Percentiles rank a stretch among this genome's conserved stretches.
Conservation (phyloP, 2,797 vertebrate species). For the Xenopus petersii region DNA sequence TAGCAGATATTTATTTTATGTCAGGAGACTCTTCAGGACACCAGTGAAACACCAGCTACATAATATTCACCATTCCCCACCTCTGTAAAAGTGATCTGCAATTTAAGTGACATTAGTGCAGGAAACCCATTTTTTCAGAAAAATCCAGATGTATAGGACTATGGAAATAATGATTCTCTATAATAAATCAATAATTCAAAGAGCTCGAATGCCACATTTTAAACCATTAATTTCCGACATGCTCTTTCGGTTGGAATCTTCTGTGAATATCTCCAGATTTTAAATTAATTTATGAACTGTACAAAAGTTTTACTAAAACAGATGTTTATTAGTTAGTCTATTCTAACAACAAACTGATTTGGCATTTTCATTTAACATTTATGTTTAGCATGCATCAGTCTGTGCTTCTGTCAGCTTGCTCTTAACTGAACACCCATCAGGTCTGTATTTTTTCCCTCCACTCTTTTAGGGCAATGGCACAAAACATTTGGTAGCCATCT, state of each 20-base stretch:
- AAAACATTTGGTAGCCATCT: too few species aligned
- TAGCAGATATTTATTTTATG: neutral
- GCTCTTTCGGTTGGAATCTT: conserved; percentile 13
- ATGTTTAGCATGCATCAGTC: neutral
- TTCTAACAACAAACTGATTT: neutral
- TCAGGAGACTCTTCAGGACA: neutral
- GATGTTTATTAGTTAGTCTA: too few species aligned
- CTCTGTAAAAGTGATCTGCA: conserved; percentile 27
- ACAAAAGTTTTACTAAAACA: too few species aligned
- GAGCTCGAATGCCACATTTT: neutral
- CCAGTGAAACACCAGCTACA: conserved; percentile 12
- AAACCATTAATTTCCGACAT: conserved; percentile 5
- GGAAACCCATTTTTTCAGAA: conserved; percentile 15
- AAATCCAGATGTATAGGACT: conserved; percentile 37
- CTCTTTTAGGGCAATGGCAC: too few species aligned
- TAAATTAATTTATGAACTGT: conserved; percentile 10
- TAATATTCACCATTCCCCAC: conserved; percentile 20
- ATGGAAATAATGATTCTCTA: conserved; percentile 40
- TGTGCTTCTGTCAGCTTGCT: too few species aligned
- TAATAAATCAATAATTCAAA: conserved; percentile 35
- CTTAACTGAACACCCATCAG: too few species aligned
- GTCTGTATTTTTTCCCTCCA: too few species aligned
- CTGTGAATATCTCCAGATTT: conserved; percentile 8
- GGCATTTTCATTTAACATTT: neutral
- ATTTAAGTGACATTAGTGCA: conserved; percentile 14